Evolutionary conservation across 2,797 vertebrate species (phyloP).

Genomic region (Lepus townsendii): DNA sequence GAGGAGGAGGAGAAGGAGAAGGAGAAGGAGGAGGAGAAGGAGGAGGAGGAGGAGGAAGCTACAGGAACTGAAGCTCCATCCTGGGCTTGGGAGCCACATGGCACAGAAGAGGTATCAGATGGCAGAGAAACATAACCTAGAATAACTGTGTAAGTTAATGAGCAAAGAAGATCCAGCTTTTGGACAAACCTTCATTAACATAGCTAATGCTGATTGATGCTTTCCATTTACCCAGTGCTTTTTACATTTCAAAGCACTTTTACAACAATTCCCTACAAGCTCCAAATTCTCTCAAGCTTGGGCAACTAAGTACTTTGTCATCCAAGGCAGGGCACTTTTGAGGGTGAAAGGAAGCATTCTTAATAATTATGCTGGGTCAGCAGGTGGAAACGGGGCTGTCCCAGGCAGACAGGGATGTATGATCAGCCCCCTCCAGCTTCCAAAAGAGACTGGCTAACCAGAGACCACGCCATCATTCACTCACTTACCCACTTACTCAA

Average conservation of each 20-base stretch:
- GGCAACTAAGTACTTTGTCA: not conserved
- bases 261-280: not conserved
- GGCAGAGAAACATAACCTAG: not conserved
- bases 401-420: not conserved
- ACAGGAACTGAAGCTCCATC: not conserved
- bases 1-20: not conserved
- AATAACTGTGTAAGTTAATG: not conserved
- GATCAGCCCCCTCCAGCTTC: not conserved
- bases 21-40: too few relatives aligned
- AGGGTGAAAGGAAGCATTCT: constrained; percentile 28
- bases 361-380: not conserved
- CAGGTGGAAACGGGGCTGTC: not conserved
- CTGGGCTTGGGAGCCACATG: not conserved
- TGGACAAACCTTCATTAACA: constrained; percentile 48
- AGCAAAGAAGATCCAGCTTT: not conserved
- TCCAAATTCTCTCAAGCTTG: constrained; percentile 38
- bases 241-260: constrained; percentile 8
- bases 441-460: not conserved
- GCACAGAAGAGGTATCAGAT: not conserved
- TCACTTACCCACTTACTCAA: not conserved
- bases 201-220: not conserved
- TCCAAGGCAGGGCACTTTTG: not conserved
- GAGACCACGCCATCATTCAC: not conserved
- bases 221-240: constrained; percentile 31
- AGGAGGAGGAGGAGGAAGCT: not conserved